Evolutionary conservation across 2,797 vertebrate species (phyloP), one percentile per base, ranked within the genome.

Genomic region (Rhynchonycteris naso): DNA sequence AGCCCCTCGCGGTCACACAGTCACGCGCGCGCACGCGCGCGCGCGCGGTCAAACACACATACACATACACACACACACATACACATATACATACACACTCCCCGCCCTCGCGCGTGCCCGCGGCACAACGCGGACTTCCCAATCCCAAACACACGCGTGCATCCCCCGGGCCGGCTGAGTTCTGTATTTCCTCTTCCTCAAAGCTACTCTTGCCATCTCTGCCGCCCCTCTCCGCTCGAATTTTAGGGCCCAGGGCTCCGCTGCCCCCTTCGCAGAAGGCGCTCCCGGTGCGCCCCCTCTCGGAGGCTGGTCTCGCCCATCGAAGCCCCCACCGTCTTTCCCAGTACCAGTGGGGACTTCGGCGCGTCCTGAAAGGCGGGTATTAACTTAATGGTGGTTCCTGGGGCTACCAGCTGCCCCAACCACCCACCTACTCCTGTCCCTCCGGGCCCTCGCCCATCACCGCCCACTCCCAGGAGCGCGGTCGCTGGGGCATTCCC

Each of bases 131-230:
- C 52, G 2, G 92, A 96, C 92, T 95, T 96, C 84, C 91, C 90
- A 79, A 24, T 26, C 83, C 81, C 66, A 47, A 54, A n/a, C 84
- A 69, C 95, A 72, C 38, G 81, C 92, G 92, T 94, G 72, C 93
- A 78, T 79, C 88, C 82, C 88, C 63, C 2, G 14, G 69, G 83
- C 63, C 58, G 68, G 35, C 71, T 12, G 93, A 95, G 80, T 94
- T 97, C 82, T 82, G 38, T 50, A 91, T 95, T 97, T 97, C 94
- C 97, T 97, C 95, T 95, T 95, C 93, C 96, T 96, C 95, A 59
- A 38, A 85, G 89, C 88, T 30, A 14, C 85, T 69, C 22, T 0
- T 15, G 63, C n/a, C 11, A 61, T 50, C 65, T n/a, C 28, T 1
- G 68, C 71, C 10, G 63, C 89, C 74, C 35, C 63, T 30, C 87